phyloP scores from a whole-genome alignment of 2,113 vertebrate genomes.

The Lipophrys pholis region DNA sequence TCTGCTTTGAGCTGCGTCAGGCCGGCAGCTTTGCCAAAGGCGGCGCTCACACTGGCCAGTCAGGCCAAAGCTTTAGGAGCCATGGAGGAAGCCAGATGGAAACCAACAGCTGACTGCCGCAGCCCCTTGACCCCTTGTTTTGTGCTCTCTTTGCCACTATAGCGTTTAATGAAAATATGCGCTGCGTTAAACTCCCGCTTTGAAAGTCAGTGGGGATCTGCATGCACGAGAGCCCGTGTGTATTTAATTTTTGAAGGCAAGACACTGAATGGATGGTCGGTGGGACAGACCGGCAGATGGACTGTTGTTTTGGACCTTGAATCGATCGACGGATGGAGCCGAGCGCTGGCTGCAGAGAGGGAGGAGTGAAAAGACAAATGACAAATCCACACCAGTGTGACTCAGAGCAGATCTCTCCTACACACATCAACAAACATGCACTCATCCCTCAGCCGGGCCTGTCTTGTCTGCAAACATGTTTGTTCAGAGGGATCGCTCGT shows the following conservation, averaged over 20 bases:
- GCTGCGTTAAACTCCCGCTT: constrained; percentile 36
- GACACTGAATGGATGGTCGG: neutral
- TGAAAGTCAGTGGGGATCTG: constrained; percentile 21
- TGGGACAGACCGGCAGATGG: neutral
- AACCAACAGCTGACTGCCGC: constrained; percentile 42
- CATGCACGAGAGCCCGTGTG: neutral
- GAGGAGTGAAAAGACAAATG: constrained; percentile 45
- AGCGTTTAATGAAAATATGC: constrained; percentile 28
- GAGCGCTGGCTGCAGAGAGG: constrained; percentile 6
- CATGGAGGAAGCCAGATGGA: constrained; percentile 31
- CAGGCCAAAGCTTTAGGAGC: constrained; percentile 32
- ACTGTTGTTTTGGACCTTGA: neutral
- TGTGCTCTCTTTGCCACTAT: constrained; percentile 16
- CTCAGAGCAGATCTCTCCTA: constrained; percentile 38
- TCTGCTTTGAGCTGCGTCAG: constrained; percentile 63
- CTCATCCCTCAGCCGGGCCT: constrained; percentile 20
- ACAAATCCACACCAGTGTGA: constrained; percentile 40
- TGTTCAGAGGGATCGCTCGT: constrained; percentile 15
- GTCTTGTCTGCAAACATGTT: constrained; percentile 10
- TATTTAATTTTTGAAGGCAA: neutral
- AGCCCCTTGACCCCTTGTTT: constrained; percentile 19
- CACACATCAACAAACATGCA: constrained; percentile 37
- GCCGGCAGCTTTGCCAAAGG: constrained; percentile 36
- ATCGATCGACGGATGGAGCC: neutral
- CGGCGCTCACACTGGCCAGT: constrained; percentile 34